Conservation (phyloP, 2,113 vertebrate genomes). For the Lamprotornis superbus region DNA sequence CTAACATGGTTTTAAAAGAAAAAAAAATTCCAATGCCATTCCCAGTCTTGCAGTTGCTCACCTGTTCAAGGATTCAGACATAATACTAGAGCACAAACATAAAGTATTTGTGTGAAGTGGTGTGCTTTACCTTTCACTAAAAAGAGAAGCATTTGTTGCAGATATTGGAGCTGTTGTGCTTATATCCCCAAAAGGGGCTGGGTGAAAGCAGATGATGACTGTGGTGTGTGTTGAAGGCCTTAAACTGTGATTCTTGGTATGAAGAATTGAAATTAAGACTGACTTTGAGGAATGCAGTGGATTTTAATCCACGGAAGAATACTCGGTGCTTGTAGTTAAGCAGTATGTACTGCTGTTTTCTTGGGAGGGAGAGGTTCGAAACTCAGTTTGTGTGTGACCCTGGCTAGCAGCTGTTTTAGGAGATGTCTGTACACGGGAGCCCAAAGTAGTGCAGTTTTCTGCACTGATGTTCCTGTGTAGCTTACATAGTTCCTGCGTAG, state of each 20-base stretch:
- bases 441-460: background rate
- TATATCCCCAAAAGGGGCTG: background rate
- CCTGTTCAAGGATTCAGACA: background rate
- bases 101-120: background rate
- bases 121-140: background rate
- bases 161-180: background rate
- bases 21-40: background rate
- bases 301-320: background rate
- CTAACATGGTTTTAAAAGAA: background rate
- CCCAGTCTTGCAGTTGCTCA: background rate
- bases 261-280: slow-evolving; percentile 47
- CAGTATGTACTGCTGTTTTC: background rate
- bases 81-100: background rate
- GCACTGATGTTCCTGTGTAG: background rate
- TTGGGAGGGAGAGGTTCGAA: background rate
- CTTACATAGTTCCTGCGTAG: background rate
- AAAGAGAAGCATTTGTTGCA: background rate
- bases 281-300: slow-evolving; percentile 48
- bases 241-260: slow-evolving; percentile 64
- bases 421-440: background rate
- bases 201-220: background rate
- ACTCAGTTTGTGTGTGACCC: background rate
- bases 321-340: slow-evolving; percentile 16
- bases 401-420: background rate
- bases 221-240: slow-evolving; percentile 47